phyloP scores from a whole-genome alignment of 2,113 vertebrate species.

The Anhinga rufa region DNA sequence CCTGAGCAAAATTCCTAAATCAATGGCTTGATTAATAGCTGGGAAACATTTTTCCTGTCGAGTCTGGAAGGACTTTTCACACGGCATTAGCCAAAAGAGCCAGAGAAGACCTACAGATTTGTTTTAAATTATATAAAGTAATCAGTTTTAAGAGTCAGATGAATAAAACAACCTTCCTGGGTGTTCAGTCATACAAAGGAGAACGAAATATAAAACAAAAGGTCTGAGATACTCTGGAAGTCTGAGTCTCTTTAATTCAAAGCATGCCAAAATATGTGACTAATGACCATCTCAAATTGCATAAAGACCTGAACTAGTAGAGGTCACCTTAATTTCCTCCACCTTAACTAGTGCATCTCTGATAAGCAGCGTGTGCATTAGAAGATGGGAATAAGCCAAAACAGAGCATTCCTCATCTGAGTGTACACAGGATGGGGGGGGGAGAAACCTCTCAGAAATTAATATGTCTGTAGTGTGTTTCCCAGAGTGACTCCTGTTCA shows the following conservation, averaged over 20 bases:
- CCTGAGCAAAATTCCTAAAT: slow-evolving; percentile 50
- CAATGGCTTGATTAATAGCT: slow-evolving; percentile 51
- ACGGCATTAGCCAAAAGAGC: neutral
- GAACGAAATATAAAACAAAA: neutral
- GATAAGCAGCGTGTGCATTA: slow-evolving; percentile 7
- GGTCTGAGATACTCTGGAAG: neutral
- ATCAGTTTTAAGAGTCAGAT: neutral
- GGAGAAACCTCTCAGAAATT: neutral
- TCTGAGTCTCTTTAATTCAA: neutral
- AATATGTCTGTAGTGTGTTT: neutral
- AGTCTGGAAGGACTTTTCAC: neutral
- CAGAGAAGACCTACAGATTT: neutral
- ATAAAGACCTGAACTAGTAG: slow-evolving; percentile 40
- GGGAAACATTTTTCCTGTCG: neutral
- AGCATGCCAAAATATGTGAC: slow-evolving; percentile 47
- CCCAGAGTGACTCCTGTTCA: slow-evolving; percentile 26
- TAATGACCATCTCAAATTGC: slow-evolving; percentile 61
- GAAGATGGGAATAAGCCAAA: slow-evolving; percentile 21
- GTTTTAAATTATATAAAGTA: neutral
- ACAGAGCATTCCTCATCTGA: neutral
- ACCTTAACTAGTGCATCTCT: slow-evolving; percentile 51
- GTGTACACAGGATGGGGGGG: neutral
- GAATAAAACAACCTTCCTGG: neutral
- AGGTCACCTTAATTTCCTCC: slow-evolving; percentile 64
- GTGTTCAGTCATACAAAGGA: neutral